Percentiles rank a stretch among this genome's conserved stretches.
Conservation (phyloP, 2,888 invertebrate species). For the Hipparchia sbordonii region DNA sequence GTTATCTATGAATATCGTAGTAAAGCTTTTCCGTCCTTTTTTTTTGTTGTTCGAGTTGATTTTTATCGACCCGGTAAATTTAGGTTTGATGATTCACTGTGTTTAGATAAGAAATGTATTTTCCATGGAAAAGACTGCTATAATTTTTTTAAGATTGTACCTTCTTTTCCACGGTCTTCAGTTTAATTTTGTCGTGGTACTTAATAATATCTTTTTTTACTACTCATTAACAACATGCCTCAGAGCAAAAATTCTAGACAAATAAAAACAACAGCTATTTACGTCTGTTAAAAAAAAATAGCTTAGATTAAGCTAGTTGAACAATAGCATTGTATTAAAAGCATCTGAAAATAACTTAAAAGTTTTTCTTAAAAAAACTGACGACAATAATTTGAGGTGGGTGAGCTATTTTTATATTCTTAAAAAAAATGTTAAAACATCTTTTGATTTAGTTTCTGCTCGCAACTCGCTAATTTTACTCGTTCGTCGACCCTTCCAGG, state of each 20-base stretch:
- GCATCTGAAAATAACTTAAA: background rate
- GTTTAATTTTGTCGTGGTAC: no score
- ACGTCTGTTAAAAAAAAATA: no score
- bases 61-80: background rate
- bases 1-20: background rate
- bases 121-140: background rate
- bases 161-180: no score
- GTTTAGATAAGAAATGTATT: background rate
- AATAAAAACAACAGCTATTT: no score
- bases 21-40: background rate
- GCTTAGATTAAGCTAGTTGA: no score
- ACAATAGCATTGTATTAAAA: no score
- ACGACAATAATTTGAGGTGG: background rate
- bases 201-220: no score
- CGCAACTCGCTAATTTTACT: conserved; percentile 33
- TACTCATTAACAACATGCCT: no score
- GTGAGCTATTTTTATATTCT: background rate
- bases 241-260: no score
- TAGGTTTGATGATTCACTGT: background rate
- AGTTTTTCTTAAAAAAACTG: background rate
- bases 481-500: conserved; percentile 54
- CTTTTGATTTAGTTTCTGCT: conserved; percentile 37
- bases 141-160: background rate
- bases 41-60: background rate
- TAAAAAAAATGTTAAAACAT: background rate